A percentile compares a stretch with the other conserved stretches of the same genome.
Conservation (phyloP, 2,797 vertebrate species). For the Taeniopygia guttata region DNA sequence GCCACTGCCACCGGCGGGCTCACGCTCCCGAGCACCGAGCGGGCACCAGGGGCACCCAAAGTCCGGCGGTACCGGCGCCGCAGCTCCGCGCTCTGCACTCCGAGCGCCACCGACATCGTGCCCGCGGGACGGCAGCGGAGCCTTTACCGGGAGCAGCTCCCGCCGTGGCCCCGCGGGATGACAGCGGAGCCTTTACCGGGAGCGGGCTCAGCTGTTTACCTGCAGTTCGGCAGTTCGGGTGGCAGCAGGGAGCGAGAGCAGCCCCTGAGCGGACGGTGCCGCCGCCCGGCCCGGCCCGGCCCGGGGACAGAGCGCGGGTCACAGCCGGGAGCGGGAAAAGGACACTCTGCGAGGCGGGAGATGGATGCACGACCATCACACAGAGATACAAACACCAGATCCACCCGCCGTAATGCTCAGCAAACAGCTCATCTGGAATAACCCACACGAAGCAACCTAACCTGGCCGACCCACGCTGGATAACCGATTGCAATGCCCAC, state of each 20-base stretch:
- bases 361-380: background rate
- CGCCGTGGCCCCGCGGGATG: too few relatives aligned
- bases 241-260: background rate
- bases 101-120: background rate
- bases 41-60: background rate
- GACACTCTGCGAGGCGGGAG: background rate
- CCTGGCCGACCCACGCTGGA: background rate
- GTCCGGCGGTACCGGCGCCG: background rate
- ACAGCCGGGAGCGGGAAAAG: background rate
- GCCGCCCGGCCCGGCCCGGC: too few relatives aligned
- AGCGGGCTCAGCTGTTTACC: too few relatives aligned
- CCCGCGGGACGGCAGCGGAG: background rate
- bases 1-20: background rate
- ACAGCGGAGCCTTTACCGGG: too few relatives aligned
- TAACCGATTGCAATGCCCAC: background rate
- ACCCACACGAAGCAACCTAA: background rate
- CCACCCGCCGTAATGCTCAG: background rate
- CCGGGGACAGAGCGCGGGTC: too few relatives aligned
- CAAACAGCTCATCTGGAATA: background rate
- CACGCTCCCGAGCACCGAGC: too few relatives aligned
- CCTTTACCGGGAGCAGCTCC: too few relatives aligned
- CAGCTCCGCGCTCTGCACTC: background rate
- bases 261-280: background rate
- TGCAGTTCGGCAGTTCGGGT: fast-evolving
- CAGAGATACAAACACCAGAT: too few relatives aligned